Conservation (phyloP, 2,113 vertebrate species). For the Bos javanicus region DNA sequence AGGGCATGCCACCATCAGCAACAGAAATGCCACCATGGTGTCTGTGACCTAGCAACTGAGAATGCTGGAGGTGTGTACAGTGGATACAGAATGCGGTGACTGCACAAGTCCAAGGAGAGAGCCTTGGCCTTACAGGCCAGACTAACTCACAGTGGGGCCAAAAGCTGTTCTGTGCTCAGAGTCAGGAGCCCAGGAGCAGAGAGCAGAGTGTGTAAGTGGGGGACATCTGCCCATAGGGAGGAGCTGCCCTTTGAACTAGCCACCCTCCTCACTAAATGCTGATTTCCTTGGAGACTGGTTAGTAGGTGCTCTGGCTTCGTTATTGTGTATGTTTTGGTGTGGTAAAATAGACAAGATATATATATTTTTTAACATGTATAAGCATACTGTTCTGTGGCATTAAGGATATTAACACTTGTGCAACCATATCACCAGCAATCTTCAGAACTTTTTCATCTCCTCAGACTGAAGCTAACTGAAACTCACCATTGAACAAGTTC, state of each 20-base stretch:
- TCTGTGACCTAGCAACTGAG: neutral
- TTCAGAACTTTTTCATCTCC: neutral
- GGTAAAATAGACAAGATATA: neutral
- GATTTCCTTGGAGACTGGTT: rapidly evolving
- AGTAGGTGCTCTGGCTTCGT: neutral
- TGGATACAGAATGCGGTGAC: neutral
- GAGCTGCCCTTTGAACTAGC: rapidly evolving
- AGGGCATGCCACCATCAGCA: neutral
- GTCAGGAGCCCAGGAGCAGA: neutral
- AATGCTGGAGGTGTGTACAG: neutral
- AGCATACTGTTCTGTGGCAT: neutral
- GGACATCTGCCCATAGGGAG: neutral
- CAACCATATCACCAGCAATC: neutral
- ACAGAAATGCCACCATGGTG: neutral
- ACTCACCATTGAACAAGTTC: neutral
- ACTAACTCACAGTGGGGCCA: neutral
- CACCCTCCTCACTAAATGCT: rapidly evolving
- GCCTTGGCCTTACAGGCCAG: neutral
- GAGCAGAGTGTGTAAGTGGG: neutral
- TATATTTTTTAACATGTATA: neutral
- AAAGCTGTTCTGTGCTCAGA: neutral
- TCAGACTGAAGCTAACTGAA: neutral
- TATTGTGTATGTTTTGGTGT: neutral
- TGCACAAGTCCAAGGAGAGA: neutral
- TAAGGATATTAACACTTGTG: neutral